Base-by-base conservation (phyloP, 2,113 vertebrate genomes). In the Macroglossus sobrinus region DNA sequence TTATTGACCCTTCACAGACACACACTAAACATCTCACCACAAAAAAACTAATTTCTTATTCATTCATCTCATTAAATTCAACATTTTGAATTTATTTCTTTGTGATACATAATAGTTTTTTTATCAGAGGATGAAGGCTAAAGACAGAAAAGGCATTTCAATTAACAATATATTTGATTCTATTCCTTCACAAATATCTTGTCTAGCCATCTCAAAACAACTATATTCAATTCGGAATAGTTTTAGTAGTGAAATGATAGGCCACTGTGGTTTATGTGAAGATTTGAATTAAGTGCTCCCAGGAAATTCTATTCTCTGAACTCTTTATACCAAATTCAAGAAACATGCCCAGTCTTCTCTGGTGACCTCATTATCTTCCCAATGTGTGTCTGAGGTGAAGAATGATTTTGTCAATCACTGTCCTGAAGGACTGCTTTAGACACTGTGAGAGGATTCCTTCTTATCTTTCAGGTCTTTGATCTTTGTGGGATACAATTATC, bases 301-400 rank as follows among this genome's bases (percentile, higher is more conserved):
- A 84, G 71, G 33, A 97, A 94, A 92, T 96, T 92, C 79, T 96
- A 26, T 76, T 84, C 81, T 92, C 22, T 80, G 28, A 92, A 91
- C 0, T 5, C 40, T 91, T 96, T 61, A 72, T 47, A 93, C 11
- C 88, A 96, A 90, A 93, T 84, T 66, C 71, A 59, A 91, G 53
- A 55, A 95, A 26, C 40, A 57, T 88, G 61, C 47, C 26, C 21
- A 84, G 10, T 88, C 66, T 59, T 97, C 96, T 97, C 97, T 93
- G 66, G 94, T 97, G 97, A 97, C 89, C 93, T 97, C 91, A 95
- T 97, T 97, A 97, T 97, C 95, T 93, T 94, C 61, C 59, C 53
- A 79, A 81, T 21, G 7, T 89, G 64, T 94, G 91, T 89, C 81
- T 84, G 40, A 96, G 91, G 81, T 92, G 85, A 97, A 84, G 88